phyloP scores from a whole-genome alignment of 2,797 vertebrate species.

The Ctenopoma kingsleyae region DNA sequence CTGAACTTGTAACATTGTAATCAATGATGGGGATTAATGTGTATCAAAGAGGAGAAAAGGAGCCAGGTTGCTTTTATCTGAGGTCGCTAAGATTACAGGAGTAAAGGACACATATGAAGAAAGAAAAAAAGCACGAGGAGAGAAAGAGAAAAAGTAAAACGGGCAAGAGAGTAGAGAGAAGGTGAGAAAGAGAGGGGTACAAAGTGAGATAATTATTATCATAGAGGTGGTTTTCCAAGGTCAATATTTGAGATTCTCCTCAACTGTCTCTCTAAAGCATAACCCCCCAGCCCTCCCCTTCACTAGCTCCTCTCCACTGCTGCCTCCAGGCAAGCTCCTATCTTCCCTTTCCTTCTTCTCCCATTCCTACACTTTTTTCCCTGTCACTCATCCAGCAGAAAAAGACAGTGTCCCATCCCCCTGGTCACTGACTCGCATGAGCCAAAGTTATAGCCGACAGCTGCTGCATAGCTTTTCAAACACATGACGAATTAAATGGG shows the following conservation, averaged over 20 bases:
- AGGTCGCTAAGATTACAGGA: slow-evolving; percentile 79
- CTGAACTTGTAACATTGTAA: slow-evolving; percentile 85
- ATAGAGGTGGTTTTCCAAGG: slow-evolving; percentile 78
- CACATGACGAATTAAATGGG: slow-evolving; percentile 54
- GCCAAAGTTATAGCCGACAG: slow-evolving; percentile 36
- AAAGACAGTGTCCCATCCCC: slow-evolving; percentile 44
- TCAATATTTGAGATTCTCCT: slow-evolving; percentile 77
- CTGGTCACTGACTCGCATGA: slow-evolving; percentile 39
- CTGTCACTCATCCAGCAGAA: slow-evolving; percentile 57
- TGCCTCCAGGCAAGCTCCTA: slow-evolving; percentile 55
- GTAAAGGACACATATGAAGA: slow-evolving; percentile 63
- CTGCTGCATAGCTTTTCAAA: slow-evolving; percentile 45
- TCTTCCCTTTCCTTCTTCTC: slow-evolving; percentile 47
- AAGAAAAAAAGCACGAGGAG: slow-evolving; percentile 17
- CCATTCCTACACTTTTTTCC: slow-evolving; percentile 21
- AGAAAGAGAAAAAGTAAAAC: slow-evolving; percentile 38
- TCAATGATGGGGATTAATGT: slow-evolving; percentile 88
- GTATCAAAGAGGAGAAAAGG: slow-evolving; percentile 79
- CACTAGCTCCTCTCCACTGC: slow-evolving; percentile 20
- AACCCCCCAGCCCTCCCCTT: neutral
- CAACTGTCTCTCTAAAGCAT: slow-evolving; percentile 56
- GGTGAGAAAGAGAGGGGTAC: slow-evolving; percentile 14
- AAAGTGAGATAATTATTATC: slow-evolving; percentile 70
- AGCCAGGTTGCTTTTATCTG: slow-evolving; percentile 81
- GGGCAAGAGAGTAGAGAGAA: slow-evolving; percentile 9